Conservation (phyloP, 2,797 vertebrate genomes). For the Sebastes alutus region DNA sequence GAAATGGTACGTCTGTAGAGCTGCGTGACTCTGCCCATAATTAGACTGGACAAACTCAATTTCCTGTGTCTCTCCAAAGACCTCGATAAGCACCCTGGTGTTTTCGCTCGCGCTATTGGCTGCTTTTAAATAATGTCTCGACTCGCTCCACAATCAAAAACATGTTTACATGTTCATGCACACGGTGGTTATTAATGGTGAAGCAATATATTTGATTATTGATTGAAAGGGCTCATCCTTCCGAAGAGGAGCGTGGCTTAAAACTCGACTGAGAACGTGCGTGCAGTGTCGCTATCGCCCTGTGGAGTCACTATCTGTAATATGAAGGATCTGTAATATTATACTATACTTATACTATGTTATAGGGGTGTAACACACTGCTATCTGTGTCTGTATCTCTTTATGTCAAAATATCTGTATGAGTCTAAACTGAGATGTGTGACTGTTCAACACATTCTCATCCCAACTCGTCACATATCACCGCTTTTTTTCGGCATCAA, state of each 20-base stretch:
- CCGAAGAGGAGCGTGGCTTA: not conserved
- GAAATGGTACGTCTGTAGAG: constrained; percentile 74
- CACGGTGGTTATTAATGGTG: constrained; percentile 33
- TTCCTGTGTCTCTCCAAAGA: constrained; percentile 82
- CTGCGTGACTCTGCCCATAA: constrained; percentile 75
- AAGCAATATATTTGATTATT: constrained; percentile 38
- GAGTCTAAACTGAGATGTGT: not conserved
- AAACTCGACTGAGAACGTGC: not conserved
- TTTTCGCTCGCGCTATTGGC: constrained; percentile 51
- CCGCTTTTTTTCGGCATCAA: too few species aligned
- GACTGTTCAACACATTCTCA: not conserved
- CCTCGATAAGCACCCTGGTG: constrained; percentile 71
- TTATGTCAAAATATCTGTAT: not conserved
- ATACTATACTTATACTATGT: not conserved
- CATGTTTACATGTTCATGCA: constrained; percentile 53
- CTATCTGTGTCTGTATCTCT: not conserved
- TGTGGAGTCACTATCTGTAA: not conserved
- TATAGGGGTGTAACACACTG: not conserved
- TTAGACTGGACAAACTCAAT: constrained; percentile 85
- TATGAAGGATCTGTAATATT: not conserved
- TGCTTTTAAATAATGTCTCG: constrained; percentile 59
- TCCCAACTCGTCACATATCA: too few species aligned
- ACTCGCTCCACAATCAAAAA: constrained; percentile 46
- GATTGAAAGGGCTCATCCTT: constrained; percentile 14
- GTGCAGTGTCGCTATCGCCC: not conserved